Percentiles rank a stretch among this genome's conserved stretches.
These are phyloP conservation scores for Drosophila kurseongensis DNA, from an alignment of 1,140 invertebrate species.

Conservation along the genomic window DNA sequence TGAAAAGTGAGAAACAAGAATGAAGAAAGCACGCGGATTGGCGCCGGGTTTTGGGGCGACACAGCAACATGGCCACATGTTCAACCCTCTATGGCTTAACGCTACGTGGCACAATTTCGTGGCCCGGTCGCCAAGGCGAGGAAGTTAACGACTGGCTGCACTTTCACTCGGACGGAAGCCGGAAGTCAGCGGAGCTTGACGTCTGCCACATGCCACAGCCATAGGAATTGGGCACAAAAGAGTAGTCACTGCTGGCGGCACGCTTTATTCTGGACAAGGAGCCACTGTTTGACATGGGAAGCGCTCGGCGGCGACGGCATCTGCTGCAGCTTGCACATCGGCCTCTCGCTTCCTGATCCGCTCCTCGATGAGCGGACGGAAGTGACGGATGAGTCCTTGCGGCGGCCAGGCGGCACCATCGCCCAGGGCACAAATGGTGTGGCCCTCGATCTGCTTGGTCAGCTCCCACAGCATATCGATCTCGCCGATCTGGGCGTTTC, in stretches of 20 bases:
- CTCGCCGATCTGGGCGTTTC: constrained; percentile 53
- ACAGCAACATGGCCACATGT: constrained; percentile 25
- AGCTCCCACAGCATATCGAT: constrained; percentile 76
- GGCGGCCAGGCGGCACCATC: constrained; percentile 76
- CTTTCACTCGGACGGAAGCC: constrained; percentile 66
- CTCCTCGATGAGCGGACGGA: constrained; percentile 64
- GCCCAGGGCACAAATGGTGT: constrained; percentile 72
- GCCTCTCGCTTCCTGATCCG: constrained; percentile 50
- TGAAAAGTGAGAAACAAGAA: constrained; percentile 45
- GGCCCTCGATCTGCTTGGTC: constrained; percentile 75
- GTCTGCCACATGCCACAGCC: constrained; percentile 22
- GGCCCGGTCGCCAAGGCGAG: constrained; percentile 48
- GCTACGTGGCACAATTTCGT: constrained; percentile 66
- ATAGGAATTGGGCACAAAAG: not conserved
- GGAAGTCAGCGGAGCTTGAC: constrained; percentile 64
- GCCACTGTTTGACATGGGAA: constrained; percentile 11
- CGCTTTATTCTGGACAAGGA: constrained; percentile 28
- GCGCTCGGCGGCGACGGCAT: not conserved
- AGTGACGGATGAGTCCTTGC: constrained; percentile 74
- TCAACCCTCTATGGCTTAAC: constrained; percentile 64
- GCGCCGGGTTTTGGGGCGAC: constrained; percentile 17
- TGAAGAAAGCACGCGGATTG: constrained; percentile 19
- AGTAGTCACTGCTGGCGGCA: constrained; percentile 5
- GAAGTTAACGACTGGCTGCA: constrained; percentile 71
- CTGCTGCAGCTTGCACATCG: constrained; percentile 20